phyloP scores from a whole-genome alignment of 2,888 invertebrate species.

The Heliconius charithonia region DNA sequence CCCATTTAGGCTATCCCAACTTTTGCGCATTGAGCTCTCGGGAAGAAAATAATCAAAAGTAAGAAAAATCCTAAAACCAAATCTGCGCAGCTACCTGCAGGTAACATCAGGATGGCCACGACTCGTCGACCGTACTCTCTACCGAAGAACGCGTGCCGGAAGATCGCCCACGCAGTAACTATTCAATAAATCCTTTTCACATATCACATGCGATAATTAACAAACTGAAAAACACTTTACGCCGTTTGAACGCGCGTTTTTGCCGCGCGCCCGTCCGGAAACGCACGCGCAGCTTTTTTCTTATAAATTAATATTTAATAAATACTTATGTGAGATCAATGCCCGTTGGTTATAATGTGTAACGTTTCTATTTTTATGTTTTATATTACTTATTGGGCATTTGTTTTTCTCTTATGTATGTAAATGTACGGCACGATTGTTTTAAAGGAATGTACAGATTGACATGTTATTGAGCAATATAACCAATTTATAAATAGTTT shows the following conservation, averaged over 20 bases:
- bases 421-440: not conserved
- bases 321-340: constrained; percentile 46
- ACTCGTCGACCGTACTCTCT: not conserved
- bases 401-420: constrained; percentile 9
- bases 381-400: not conserved
- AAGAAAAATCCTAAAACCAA: not conserved
- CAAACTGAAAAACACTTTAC: constrained; percentile 58
- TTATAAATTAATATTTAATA: constrained; percentile 52
- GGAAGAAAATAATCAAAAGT: not conserved
- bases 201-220: constrained; percentile 53
- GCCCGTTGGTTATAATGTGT: constrained; percentile 46
- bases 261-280: constrained; percentile 54
- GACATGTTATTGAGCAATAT: too few species aligned
- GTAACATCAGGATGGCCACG: not conserved
- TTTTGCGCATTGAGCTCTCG: not conserved
- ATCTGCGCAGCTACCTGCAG: too few species aligned
- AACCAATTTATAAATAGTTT: too few species aligned
- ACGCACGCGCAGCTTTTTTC: constrained; percentile 61
- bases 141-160: constrained; percentile 41
- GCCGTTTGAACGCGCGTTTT: constrained; percentile 54
- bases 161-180: constrained; percentile 46
- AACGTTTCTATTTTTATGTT: constrained; percentile 33
- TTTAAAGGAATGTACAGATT: too few species aligned
- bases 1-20: not conserved
- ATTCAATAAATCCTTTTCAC: constrained; percentile 49